Base-by-base conservation (phyloP, 1,140 invertebrate genomes). In the Papilio polyxenes region DNA sequence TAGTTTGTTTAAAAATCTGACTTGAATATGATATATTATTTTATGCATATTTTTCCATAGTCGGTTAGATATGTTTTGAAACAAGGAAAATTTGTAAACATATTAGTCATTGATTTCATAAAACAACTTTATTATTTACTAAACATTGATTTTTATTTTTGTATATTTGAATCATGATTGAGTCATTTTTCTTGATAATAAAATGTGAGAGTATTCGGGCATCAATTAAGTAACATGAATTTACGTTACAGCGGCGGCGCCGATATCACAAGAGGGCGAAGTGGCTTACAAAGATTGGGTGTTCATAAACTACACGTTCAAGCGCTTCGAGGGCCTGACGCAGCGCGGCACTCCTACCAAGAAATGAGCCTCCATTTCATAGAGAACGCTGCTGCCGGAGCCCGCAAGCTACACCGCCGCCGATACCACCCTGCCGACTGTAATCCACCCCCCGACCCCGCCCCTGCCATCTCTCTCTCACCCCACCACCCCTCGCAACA, bases 271-370 rank as follows among this genome's bases (percentile, higher is more conserved):
- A 92, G 97, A 98, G 88, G 97, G 97, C 77, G 97, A 98, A 92
- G 96, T 97, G 82, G 97, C 97, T 84, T 97, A 98, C 94, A 99
- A 99, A 95, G 99, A 99, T 95, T 99, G 98, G 98, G 98, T 99
- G 77, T 99, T 99, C 94, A 99, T 99, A 89, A 99, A 99, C 95
- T 99, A 99, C 94, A 99, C 99, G 82, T 99, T 99, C 95, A 99
- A 99, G 94, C 96, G 99, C 84, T 99, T 99, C 93, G 99, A 99
- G 94, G 98, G 98, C 72, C 95, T 99, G 53, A 99, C 98, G 23
- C 98, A 98, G 90, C 95, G 97, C 85, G 97, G 97, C 77, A 97
- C 96, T 75, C 96, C 97, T 74, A 96, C 95, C 86, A 97, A 97
- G 94, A 97, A 97, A 95, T 97, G 91, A 93, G 83, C 75, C 51